Percentiles rank a stretch among this genome's conserved stretches.
Conservation (phyloP, 2,888 invertebrate genomes). For the Lithophane semibrunnea region DNA sequence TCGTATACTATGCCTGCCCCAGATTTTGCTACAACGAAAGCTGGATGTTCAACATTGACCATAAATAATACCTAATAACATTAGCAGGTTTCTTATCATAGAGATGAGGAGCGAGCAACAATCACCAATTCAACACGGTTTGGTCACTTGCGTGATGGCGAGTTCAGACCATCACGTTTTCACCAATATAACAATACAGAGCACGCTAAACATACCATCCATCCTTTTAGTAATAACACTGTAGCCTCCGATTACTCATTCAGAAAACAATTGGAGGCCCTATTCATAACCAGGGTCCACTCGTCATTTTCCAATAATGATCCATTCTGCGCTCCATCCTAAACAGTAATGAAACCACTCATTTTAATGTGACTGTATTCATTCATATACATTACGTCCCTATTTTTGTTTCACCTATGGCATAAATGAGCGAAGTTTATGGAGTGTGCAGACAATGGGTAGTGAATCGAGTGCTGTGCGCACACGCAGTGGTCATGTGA, state of each 20-base stretch:
- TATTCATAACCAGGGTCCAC: slow-evolving; percentile 11
- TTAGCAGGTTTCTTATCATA: not conserved
- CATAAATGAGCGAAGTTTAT: slow-evolving; percentile 73
- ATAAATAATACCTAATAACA: slow-evolving; percentile 3
- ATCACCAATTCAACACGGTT: slow-evolving; percentile 3
- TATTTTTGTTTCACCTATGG: slow-evolving; percentile 65
- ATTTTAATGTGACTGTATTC: slow-evolving; percentile 57
- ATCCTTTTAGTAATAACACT: slow-evolving; percentile 11
- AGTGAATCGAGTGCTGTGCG: slow-evolving; percentile 72
- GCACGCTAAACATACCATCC: not conserved
- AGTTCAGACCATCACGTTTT: slow-evolving; percentile 6
- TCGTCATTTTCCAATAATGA: slow-evolving; percentile 45
- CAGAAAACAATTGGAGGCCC: slow-evolving; percentile 40
- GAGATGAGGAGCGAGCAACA: not conserved
- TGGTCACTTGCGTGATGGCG: not conserved
- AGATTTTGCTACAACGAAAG: slow-evolving; percentile 14
- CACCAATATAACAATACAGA: slow-evolving; percentile 3
- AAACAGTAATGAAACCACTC: slow-evolving; percentile 37
- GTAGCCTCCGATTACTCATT: slow-evolving; percentile 18
- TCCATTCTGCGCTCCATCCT: slow-evolving; percentile 37
- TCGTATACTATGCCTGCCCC: not conserved
- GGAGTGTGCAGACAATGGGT: slow-evolving; percentile 82
- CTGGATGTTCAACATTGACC: not conserved
- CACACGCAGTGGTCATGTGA: slow-evolving; percentile 76
- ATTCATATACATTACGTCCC: slow-evolving; percentile 57